phyloP scores from a whole-genome alignment of 2,797 vertebrate species.

The Sternarchorhynchus goeldii region DNA sequence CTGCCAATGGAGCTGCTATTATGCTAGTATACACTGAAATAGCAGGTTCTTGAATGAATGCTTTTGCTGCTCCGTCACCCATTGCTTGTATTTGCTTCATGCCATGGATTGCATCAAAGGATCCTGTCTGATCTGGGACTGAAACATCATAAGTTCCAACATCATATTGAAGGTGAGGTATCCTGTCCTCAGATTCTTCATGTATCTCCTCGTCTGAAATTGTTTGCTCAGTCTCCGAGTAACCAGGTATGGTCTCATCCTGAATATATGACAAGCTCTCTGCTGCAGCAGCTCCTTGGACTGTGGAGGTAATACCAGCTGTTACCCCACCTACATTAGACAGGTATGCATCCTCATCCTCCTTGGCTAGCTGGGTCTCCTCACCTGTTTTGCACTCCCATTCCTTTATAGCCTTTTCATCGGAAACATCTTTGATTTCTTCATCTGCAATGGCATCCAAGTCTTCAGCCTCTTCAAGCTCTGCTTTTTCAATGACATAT shows the following conservation, averaged over 20 bases:
- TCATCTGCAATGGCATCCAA: constrained; percentile 78
- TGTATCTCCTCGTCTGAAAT: constrained; percentile 99
- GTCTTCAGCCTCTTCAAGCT: constrained; percentile 88
- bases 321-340: constrained; percentile 70
- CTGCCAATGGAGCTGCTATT: constrained; percentile 92
- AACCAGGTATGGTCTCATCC: constrained; percentile 95
- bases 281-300: constrained; percentile 72
- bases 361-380: constrained; percentile 55
- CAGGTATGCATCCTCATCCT: constrained; percentile 69
- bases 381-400: constrained; percentile 55
- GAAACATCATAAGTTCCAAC: constrained; percentile 85
- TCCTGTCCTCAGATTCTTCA: constrained; percentile 91
- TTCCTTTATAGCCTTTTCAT: constrained; percentile 61
- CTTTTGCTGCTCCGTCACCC: constrained; percentile 73
- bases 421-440: constrained; percentile 74
- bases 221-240: constrained; percentile 97
- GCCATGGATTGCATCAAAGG: constrained; percentile 84
- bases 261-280: constrained; percentile 92
- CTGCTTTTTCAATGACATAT: constrained; percentile 85
- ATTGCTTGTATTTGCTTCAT: constrained; percentile 79
- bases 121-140: constrained; percentile 83
- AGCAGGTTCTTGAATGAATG: constrained; percentile 81
- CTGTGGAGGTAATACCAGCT: constrained; percentile 66
- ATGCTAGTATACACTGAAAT: constrained; percentile 89
- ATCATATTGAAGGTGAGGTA: constrained; percentile 88